Base-by-base conservation (phyloP, 2,113 vertebrate genomes). In the Tachycineta bicolor region DNA sequence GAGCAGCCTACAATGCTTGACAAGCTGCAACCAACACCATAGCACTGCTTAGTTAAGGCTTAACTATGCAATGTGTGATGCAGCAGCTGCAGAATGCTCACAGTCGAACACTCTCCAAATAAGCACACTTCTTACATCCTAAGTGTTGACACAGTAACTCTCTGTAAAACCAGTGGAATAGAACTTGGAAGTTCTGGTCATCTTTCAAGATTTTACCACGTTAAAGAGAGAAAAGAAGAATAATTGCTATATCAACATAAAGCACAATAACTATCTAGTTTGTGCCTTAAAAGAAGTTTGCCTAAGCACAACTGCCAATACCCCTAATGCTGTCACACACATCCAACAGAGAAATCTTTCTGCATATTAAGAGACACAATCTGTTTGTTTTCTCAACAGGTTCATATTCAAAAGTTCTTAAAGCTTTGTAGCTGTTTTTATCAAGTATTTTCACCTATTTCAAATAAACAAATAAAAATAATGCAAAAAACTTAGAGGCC, bases 1-100 rank as follows among this genome's bases (percentile, higher is more conserved):
- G 39, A 93, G 64, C 49, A 81, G 46, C 16, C 81, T 88, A 58
- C 87, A 89, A 41, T 33, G 73, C 46, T 34, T 80, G 83, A 46
- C 64, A 95, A 92, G 82, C 84, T 89, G 59, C 80, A 94, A 90
- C 92, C 89, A 92, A 43, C 68, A 59, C 14, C 0, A 1, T 3
- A 86, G 43, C 39, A 9, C 20, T 58, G 44, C 87, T 83, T 26
- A 78, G 52, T 49, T 90, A 25, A 34, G 34, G n/a, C 58, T 76
- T 59, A 82, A 69, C 60, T 9, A 6, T 4, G 46, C 49, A 33
- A 37, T 6, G 21, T 20, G 62, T 46, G 74, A 41, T 78, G 60
- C 5, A 87, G 56, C 74, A 93, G 90, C 67, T 70, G 77, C 70
- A 86, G 76, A 81, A 70, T 0, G 0, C 11, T 59, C 62, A 82